A percentile compares a stretch with the other conserved stretches of the same genome.
Evolutionary conservation across 2,888 invertebrate genomes (phyloP).

Genomic region (Cacoxenus indagator): DNA sequence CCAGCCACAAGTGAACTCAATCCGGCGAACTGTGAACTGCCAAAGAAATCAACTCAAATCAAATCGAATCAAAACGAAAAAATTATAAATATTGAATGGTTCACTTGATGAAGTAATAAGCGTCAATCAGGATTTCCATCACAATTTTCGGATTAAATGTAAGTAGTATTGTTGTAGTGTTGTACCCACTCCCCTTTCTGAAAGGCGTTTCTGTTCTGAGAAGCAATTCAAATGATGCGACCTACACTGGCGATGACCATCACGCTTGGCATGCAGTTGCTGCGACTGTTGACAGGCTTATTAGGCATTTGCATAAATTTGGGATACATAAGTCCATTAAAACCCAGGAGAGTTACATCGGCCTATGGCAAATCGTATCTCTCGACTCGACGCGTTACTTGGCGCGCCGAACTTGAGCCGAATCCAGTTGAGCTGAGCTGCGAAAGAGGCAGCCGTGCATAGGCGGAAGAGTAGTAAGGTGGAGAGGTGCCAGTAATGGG

Average conservation of each 20-base stretch:
- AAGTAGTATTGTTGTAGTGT: conserved; percentile 36
- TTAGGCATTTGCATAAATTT: conserved; percentile 62
- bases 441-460: conserved; percentile 30
- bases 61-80: too few species aligned
- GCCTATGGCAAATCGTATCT: not conserved
- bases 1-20: too few species aligned
- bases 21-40: too few species aligned
- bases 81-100: too few species aligned
- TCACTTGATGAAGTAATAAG: too few species aligned
- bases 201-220: conserved; percentile 27
- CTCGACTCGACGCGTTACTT: not conserved
- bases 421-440: not conserved
- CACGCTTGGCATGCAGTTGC: not conserved
- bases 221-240: too few species aligned
- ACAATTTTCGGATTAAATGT: conserved; percentile 35
- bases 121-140: not conserved
- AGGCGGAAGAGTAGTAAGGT: conserved; percentile 29
- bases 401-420: not conserved
- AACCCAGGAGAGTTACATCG: not conserved
- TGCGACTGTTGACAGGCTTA: conserved; percentile 63
- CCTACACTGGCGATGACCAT: not conserved
- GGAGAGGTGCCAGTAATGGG: conserved; percentile 59
- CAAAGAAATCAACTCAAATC: too few species aligned
- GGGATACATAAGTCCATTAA: conserved; percentile 16
- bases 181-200: conserved; percentile 40